A percentile compares a stretch with the other conserved stretches of the same genome.
These are phyloP conservation scores for Teleogryllus oceanicus DNA, from an alignment of 2,888 invertebrate species.

Conservation along the genomic window DNA sequence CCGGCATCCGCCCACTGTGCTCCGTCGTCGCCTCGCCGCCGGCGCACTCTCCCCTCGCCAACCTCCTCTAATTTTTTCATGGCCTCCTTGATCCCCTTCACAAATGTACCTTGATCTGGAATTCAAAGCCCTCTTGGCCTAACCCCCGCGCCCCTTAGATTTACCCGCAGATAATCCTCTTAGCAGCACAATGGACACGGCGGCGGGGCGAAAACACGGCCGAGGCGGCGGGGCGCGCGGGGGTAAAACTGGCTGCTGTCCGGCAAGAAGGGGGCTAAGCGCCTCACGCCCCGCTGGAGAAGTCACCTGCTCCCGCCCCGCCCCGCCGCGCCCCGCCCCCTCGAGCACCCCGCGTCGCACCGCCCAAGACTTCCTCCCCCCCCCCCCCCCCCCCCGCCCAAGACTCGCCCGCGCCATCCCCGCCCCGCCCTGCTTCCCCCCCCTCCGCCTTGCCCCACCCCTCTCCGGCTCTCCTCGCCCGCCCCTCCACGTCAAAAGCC, in stretches of 20 bases:
- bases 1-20: too few species aligned
- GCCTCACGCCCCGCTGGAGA: background rate
- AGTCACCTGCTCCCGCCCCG: too few species aligned
- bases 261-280: background rate
- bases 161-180: slow-evolving; percentile 33
- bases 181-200: slow-evolving; percentile 30
- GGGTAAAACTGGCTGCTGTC: background rate
- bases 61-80: slow-evolving; percentile 30
- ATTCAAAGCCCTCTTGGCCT: slow-evolving; percentile 31
- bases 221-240: background rate
- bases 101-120: slow-evolving; percentile 34
- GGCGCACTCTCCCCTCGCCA: background rate
- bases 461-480: too few species aligned
- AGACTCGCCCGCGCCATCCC: too few species aligned
- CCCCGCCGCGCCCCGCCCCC: too few species aligned
- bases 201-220: background rate
- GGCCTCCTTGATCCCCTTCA: slow-evolving; percentile 32
- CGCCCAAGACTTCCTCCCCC: too few species aligned
- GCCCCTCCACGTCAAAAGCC: too few species aligned
- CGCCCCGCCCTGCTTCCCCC: too few species aligned
- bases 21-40: background rate
- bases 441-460: too few species aligned
- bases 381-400: too few species aligned
- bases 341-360: too few species aligned
- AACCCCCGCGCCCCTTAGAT: slow-evolving; percentile 32